phyloP scores from a whole-genome alignment of 1,140 invertebrate species.

The Paracyclopina nana region DNA sequence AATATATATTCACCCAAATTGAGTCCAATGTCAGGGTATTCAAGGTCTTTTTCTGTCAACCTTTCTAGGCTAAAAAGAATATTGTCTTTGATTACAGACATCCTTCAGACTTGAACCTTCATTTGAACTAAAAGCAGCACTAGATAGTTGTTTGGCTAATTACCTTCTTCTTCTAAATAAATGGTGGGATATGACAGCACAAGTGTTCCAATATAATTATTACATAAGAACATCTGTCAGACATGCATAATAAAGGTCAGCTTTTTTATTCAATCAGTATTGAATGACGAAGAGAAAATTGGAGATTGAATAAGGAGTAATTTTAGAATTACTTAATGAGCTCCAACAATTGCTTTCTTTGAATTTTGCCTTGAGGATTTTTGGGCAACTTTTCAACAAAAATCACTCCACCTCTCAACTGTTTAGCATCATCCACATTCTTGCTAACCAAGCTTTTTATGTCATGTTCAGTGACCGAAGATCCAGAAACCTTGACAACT shows the following conservation, averaged over 20 bases:
- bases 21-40: not conserved
- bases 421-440: not conserved
- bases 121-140: no score
- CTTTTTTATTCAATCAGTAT: no score
- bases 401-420: not conserved
- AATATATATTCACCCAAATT: not conserved
- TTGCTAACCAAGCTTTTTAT: not conserved
- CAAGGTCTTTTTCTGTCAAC: slow-evolving; percentile 3
- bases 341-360: not conserved
- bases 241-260: no score
- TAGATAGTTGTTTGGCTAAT: no score
- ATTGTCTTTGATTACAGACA: not conserved
- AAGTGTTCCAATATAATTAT: no score
- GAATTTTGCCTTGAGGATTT: not conserved
- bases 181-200: no score
- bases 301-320: no score
- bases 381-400: not conserved
- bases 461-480: not conserved
- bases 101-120: no score
- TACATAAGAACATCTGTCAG: no score
- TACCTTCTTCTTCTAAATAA: no score
- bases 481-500: not conserved
- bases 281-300: no score
- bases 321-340: not conserved
- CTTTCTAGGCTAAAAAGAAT: not conserved